Percentiles rank a stretch among this genome's conserved stretches.
These are phyloP conservation scores for Cephus nigrinus DNA, from an alignment of 2,888 invertebrate genomes.

Conservation along the genomic window DNA sequence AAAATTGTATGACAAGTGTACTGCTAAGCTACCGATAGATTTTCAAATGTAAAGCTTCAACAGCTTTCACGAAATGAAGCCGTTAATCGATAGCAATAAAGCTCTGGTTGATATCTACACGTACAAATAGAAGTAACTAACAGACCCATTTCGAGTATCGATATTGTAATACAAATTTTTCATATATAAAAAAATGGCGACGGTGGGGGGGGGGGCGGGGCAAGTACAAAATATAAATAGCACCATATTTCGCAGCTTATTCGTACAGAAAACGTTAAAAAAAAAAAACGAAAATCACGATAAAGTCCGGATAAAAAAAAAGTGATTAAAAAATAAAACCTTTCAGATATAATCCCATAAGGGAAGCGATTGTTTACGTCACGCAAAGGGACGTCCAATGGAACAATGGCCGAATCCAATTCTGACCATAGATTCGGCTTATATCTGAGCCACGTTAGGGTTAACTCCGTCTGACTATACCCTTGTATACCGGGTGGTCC, in stretches of 20 bases:
- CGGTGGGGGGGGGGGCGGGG: no score
- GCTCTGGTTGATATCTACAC: neutral
- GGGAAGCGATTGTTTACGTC: neutral
- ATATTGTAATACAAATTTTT: neutral
- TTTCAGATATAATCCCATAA: neutral
- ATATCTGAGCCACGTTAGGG: neutral
- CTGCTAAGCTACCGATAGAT: neutral
- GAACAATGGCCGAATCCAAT: neutral
- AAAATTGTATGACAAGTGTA: neutral
- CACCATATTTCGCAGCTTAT: no score
- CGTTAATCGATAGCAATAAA: neutral
- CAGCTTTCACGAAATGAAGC: neutral
- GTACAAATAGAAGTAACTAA: neutral
- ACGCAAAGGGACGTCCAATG: neutral
- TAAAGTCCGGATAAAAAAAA: neutral
- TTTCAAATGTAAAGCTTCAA: neutral
- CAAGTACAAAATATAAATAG: neutral
- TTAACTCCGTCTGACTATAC: neutral
- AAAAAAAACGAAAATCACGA: neutral
- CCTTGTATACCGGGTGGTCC: neutral
- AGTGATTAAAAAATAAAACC: neutral
- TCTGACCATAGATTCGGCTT: neutral
- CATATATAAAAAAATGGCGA: neutral
- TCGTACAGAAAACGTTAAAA: neutral
- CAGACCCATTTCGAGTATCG: neutral